A percentile compares a stretch with the other conserved stretches of the same genome.
Evolutionary conservation across 2,797 vertebrate genomes (phyloP).

Genomic region (Pseudochaenichthys georgianus): DNA sequence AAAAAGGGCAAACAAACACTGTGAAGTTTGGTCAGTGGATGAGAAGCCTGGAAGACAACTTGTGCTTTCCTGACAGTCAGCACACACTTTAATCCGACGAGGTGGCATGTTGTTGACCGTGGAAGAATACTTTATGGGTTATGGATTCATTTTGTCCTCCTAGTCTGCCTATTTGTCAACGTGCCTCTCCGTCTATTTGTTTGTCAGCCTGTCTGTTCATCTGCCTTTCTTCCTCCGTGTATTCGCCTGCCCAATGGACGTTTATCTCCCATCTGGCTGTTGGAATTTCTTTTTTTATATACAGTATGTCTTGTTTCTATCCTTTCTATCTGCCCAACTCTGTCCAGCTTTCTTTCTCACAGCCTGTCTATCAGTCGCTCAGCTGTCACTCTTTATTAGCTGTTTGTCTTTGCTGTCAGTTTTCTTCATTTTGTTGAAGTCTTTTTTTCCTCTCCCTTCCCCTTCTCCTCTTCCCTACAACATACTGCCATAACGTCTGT

Average conservation of each 20-base stretch:
- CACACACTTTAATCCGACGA: conserved; percentile 60
- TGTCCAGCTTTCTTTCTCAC: conserved; percentile 41
- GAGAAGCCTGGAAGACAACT: conserved; percentile 48
- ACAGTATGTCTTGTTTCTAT: conserved; percentile 28
- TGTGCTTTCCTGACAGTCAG: conserved; percentile 35
- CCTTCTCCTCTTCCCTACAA: conserved; percentile 28
- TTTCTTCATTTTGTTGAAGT: conserved; percentile 42
- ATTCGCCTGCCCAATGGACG: conserved; percentile 37
- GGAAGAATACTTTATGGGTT: conserved; percentile 61
- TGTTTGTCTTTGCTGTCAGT: conserved; percentile 50
- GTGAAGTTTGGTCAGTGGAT: conserved; percentile 36
- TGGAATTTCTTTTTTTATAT: background rate
- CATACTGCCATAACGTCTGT: conserved; percentile 59
- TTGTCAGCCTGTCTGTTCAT: conserved; percentile 51
- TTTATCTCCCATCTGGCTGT: conserved; percentile 58
- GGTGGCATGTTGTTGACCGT: conserved; percentile 74
- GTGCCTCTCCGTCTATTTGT: conserved; percentile 54
- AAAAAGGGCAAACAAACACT: conserved; percentile 8
- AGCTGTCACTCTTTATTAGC: conserved; percentile 51
- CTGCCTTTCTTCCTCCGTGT: conserved; percentile 49
- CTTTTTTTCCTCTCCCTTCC: background rate
- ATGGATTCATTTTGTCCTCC: conserved; percentile 70
- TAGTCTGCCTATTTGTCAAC: conserved; percentile 64
- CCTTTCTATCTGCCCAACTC: conserved; percentile 34
- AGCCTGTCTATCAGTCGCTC: conserved; percentile 23